These are phyloP conservation scores for Acropternis orthonyx DNA, from an alignment of 2,797 vertebrate genomes.

Conservation along the genomic window DNA sequence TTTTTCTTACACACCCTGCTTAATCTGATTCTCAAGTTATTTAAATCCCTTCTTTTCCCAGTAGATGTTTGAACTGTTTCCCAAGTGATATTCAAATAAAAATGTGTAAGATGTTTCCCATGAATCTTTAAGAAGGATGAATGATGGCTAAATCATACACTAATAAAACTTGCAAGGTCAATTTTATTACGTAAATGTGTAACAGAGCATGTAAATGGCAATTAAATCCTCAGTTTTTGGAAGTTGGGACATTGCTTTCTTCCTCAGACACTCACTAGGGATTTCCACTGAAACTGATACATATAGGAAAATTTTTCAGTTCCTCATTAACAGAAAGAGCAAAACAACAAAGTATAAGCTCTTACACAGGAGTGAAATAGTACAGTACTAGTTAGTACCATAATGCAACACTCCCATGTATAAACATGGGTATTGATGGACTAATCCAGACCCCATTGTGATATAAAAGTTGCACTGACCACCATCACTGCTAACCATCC, in stretches of 20 bases:
- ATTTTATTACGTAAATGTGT: background rate
- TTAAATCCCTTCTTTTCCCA: background rate
- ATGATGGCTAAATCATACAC: background rate
- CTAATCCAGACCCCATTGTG: background rate
- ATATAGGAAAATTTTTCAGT: background rate
- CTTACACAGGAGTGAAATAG: background rate
- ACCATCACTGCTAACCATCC: background rate
- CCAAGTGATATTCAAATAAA: background rate
- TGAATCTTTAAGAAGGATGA: background rate
- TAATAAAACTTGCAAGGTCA: conserved; percentile 7
- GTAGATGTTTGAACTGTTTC: background rate
- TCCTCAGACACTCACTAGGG: background rate
- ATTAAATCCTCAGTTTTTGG: background rate
- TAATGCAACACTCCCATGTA: background rate
- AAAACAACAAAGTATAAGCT: background rate
- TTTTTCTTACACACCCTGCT: background rate
- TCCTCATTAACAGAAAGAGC: background rate
- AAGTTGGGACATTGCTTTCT: background rate
- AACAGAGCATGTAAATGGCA: background rate
- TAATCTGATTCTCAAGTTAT: background rate
- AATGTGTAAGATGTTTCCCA: background rate
- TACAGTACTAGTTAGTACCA: background rate
- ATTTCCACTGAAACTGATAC: background rate
- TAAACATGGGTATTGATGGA: background rate
- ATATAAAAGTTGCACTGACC: background rate